Evolutionary conservation across 1,140 invertebrate genomes (phyloP), one percentile per base, ranked within the genome.

Genomic region (Psix sp.): DNA sequence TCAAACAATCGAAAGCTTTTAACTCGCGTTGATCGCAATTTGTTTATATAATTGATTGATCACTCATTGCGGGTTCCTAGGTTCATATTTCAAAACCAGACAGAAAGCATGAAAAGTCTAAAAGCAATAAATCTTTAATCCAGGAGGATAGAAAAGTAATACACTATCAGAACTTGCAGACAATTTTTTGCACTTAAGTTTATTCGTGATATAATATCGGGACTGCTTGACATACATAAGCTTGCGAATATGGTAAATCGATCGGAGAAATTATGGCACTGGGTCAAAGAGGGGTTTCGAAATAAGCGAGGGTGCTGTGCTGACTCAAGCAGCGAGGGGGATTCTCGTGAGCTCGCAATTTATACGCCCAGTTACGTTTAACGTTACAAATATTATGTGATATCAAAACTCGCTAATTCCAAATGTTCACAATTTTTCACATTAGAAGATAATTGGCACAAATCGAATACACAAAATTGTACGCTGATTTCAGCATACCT

Each of bases 191-290:
- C n/a, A n/a, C n/a, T n/a, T n/a, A n/a, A n/a, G 35, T 49, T 57
- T 57, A 42, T 51, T 56, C 36, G 11, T 36, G 42, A 51, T 51
- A 11, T n/a, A 38, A 43, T 57, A 49, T 26, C 18, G 5, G 26
- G 11, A 42, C 15, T 20, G n/a, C 39, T 52, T 62, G 52, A 48
- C 62, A 62, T 65, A 78, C 60, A 76, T 78, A 77, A 65, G 40
- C 73, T 67, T 54, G 72, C 60, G 75, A 74, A 80, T 74, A 72
- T 70, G 77, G 57, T 48, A 74, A 79, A 85, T 86, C 82, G 84
- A 86, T 85, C 81, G 63, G 60, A 57, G 75, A 83, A 85, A 86
- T 85, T 84, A 85, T 85, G 85, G 83, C 82, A 86, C 70, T 86
- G 72, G 84, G 84, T 85, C 84, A 84, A 73, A 79, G 63, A 77